phyloP scores from a whole-genome alignment of 2,113 vertebrate genomes.

The Manacus vitellinus region DNA sequence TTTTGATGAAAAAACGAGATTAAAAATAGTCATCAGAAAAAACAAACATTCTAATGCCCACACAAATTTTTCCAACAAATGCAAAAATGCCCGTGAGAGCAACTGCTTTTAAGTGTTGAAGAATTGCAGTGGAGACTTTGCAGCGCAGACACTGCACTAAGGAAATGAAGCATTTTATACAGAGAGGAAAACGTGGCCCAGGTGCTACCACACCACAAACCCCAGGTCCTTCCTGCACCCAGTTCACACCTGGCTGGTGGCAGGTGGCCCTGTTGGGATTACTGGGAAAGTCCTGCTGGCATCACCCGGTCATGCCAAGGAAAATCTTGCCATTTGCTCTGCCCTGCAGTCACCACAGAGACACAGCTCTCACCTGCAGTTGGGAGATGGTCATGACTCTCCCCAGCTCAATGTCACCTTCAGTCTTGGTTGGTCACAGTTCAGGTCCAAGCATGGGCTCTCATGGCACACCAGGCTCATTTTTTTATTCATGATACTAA shows the following conservation, averaged over 20 bases:
- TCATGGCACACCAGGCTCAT: not conserved
- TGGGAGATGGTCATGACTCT: not conserved
- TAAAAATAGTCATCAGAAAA: slow-evolving; percentile 17
- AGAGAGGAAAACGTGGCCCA: not conserved
- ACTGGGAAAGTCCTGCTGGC: not conserved
- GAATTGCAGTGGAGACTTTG: not conserved
- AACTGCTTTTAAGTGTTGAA: not conserved
- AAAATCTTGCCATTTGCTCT: not conserved
- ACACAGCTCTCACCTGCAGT: not conserved
- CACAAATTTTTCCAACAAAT: not conserved
- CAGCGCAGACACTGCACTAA: not conserved
- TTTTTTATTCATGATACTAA: not conserved
- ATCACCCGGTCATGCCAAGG: not conserved
- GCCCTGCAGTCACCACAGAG: not conserved
- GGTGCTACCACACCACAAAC: not conserved
- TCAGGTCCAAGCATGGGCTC: fast-evolving
- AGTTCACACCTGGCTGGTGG: not conserved
- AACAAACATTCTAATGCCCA: not conserved
- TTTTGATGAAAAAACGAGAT: not conserved
- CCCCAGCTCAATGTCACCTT: not conserved
- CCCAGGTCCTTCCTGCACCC: not conserved
- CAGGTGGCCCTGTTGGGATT: not conserved
- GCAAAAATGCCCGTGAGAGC: not conserved
- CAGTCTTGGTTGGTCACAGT: fast-evolving
- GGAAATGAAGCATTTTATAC: not conserved